Base-by-base conservation (phyloP, 2,797 vertebrate genomes). In the Megalops cyprinoides region DNA sequence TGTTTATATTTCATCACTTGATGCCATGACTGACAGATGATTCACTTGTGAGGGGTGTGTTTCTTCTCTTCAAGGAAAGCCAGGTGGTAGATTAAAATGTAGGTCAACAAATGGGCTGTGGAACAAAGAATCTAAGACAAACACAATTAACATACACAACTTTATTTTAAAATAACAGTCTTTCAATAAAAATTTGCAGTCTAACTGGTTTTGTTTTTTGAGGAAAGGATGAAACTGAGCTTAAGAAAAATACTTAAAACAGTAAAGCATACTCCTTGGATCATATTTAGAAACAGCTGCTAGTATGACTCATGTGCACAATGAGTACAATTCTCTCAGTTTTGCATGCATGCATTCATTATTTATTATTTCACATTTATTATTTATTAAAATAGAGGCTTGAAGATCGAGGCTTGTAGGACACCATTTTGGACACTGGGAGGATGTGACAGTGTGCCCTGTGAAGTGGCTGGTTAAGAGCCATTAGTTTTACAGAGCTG, bases 91-190 rank as follows among this genome's bases (percentile, higher is more conserved):
- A 56, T 55, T 73, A 69, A 56, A 9, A 51, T 79, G 71, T 65
- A 69, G 37, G 9, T 51, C 28, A 79, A 14, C 48, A 55, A 79
- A 79, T 73, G 34, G 53, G 49, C 65, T 44, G 65, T 55, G 44
- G 67, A 69, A 73, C 73, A 12, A 56, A 60, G n/a, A 5, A 60
- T 25, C 58, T 48, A 28, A 60, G 58, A 60, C 7, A 28, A n/a
- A 60, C 8, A 60, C 7, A 8, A 6, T 60, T 12, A 20, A 2
- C 7, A n/a, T 1, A 60, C 28, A 23, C 58, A 60, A 7, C 25
- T 60, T 8, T 60, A 8, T 60, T 60, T 31, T 3, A 60, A 60
- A 60, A 28, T 25, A 60, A 60, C 31, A 25, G n/a, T 20, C 25
- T 60, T 60, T 60, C 8, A 60, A 12, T 8, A 55, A 53, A 55